A percentile compares a stretch with the other conserved stretches of the same genome.
Conservation (phyloP, 2,888 invertebrate genomes). For the Neria commutata region DNA sequence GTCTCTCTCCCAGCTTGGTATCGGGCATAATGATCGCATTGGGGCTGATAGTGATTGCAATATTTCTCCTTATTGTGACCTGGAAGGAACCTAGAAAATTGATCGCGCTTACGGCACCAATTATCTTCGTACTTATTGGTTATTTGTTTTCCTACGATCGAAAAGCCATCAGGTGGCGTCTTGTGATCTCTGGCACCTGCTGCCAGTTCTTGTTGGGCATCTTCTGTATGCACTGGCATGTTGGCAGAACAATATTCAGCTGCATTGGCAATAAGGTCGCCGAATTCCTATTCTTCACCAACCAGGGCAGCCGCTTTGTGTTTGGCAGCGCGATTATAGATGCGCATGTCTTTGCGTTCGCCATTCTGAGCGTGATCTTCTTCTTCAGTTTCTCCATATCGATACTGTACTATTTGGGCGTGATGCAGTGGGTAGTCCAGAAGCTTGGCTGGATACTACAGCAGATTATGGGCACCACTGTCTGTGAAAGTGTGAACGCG, state of each 20-base stretch:
- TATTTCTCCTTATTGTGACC: slow-evolving; percentile 73
- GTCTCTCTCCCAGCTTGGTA: slow-evolving; percentile 40
- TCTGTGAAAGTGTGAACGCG: slow-evolving; percentile 91
- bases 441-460: slow-evolving; percentile 82
- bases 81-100: slow-evolving; percentile 67
- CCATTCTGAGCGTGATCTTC: slow-evolving; percentile 89
- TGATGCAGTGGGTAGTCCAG: slow-evolving; percentile 83
- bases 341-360: slow-evolving; percentile 79
- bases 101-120: slow-evolving; percentile 72
- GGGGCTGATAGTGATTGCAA: slow-evolving; percentile 64
- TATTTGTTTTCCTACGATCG: slow-evolving; percentile 70
- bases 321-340: slow-evolving; percentile 75
- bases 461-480: slow-evolving; percentile 79
- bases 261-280: slow-evolving; percentile 71
- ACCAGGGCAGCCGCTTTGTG: slow-evolving; percentile 82
- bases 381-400: slow-evolving; percentile 93
- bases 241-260: slow-evolving; percentile 71
- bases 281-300: slow-evolving; percentile 78
- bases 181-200: slow-evolving; percentile 78
- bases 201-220: slow-evolving; percentile 87
- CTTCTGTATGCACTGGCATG: slow-evolving; percentile 82
- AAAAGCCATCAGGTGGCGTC: slow-evolving; percentile 75
- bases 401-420: slow-evolving; percentile 85
- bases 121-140: slow-evolving; percentile 69
- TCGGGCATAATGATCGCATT: slow-evolving; percentile 60